Conservation (phyloP, 2,888 invertebrate species). For the Carpatolechia fugitivella region DNA sequence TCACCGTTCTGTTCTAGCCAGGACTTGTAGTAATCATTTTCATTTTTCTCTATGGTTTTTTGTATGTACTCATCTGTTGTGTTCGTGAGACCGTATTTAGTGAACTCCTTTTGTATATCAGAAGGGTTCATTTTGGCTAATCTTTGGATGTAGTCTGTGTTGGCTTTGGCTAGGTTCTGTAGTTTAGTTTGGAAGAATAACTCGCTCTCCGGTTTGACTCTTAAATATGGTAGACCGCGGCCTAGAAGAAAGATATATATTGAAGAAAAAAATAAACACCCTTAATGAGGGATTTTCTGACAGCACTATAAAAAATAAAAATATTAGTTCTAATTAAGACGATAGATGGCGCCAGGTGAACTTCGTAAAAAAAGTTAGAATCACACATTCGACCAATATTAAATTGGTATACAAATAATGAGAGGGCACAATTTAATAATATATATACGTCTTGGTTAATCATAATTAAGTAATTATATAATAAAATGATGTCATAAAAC, state of each 20-base stretch:
- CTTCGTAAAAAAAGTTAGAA: too few species aligned
- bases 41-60: slow-evolving; percentile 46
- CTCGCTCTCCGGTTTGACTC: slow-evolving; percentile 71
- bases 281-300: too few species aligned
- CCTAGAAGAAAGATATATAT: slow-evolving; percentile 46
- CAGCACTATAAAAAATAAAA: background rate
- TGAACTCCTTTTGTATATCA: slow-evolving; percentile 64
- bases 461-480: too few species aligned
- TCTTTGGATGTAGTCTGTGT: slow-evolving; percentile 57
- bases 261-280: background rate
- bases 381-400: too few species aligned
- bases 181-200: slow-evolving; percentile 65
- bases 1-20: slow-evolving; percentile 75
- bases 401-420: too few species aligned
- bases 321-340: too few species aligned
- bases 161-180: slow-evolving; percentile 59
- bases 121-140: slow-evolving; percentile 64
- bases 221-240: slow-evolving; percentile 41
- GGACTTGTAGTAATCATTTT: slow-evolving; percentile 71
- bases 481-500: too few species aligned
- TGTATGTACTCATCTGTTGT: slow-evolving; percentile 38
- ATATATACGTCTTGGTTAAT: too few species aligned
- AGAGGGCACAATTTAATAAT: too few species aligned
- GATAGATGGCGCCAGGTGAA: too few species aligned
- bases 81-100: slow-evolving; percentile 64